phyloP scores from a whole-genome alignment of 2,888 invertebrate genomes.

The Drosophila meridionalis region DNA sequence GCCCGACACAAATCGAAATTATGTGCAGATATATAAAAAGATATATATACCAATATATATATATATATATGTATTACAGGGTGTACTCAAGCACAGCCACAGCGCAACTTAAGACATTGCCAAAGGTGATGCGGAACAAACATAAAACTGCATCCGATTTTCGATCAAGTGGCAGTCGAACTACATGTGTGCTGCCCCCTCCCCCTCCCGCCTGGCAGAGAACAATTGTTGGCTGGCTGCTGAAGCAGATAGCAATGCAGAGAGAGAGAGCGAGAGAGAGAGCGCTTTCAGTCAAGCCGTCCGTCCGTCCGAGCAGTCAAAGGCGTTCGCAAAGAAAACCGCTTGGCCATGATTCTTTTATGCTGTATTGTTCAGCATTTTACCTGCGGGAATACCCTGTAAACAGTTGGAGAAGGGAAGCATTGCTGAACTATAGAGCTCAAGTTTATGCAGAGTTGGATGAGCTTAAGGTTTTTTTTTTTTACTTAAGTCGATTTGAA shows the following conservation, averaged over 20 bases:
- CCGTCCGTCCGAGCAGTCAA: conserved; percentile 3
- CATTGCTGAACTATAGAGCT: too few species aligned
- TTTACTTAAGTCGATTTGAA: too few species aligned
- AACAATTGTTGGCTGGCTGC: conserved; percentile 20
- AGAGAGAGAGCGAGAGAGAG: too few species aligned
- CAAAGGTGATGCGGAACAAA: not conserved
- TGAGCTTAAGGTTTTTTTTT: too few species aligned
- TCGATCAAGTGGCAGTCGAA: not conserved
- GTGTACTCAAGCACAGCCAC: not conserved
- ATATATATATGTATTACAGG: not conserved
- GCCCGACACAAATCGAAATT: not conserved
- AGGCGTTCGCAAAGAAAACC: conserved; percentile 22
- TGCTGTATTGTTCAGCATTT: conserved; percentile 23
- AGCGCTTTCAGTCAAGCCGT: conserved; percentile 23
- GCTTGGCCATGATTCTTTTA: conserved; percentile 21
- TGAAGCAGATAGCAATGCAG: conserved; percentile 11
- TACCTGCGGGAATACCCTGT: conserved; percentile 7
- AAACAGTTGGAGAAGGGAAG: not conserved
- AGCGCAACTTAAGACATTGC: not conserved
- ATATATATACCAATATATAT: not conserved
- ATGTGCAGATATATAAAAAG: too few species aligned
- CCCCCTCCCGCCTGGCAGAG: conserved; percentile 12
- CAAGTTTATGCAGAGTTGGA: too few species aligned
- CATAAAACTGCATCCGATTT: conserved; percentile 14
- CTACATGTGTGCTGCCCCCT: conserved; percentile 2